A percentile compares a stretch with the other conserved stretches of the same genome.
Conservation (phyloP, 2,888 invertebrate genomes). For the Philaethria dido region DNA sequence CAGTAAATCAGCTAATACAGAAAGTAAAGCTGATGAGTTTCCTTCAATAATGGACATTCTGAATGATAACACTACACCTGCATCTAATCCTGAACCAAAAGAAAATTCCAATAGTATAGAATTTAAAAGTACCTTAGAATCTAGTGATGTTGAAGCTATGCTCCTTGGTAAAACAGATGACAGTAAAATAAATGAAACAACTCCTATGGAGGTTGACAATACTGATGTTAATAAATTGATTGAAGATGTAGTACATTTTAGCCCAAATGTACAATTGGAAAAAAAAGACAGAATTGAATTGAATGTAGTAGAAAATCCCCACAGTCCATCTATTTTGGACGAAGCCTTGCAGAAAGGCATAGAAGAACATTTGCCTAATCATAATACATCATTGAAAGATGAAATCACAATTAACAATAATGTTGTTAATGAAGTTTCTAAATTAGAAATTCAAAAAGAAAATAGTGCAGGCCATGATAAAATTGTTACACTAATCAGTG, state of each 20-base stretch:
- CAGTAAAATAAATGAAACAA: slow-evolving; percentile 48
- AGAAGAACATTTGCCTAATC: slow-evolving; percentile 63
- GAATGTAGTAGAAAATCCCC: slow-evolving; percentile 61
- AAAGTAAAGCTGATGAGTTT: slow-evolving; percentile 66
- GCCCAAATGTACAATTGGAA: slow-evolving; percentile 48
- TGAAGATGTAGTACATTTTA: slow-evolving; percentile 58
- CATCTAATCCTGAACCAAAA: slow-evolving; percentile 57
- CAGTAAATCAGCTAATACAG: slow-evolving; percentile 47
- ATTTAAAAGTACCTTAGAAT: slow-evolving; percentile 65
- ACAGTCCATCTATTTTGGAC: slow-evolving; percentile 75
- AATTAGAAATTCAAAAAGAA: slow-evolving; percentile 3
- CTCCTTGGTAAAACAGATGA: slow-evolving; percentile 65
- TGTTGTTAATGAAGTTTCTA: slow-evolving; percentile 21
- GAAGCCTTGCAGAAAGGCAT: slow-evolving; percentile 67
- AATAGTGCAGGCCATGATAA: slow-evolving; percentile 13
- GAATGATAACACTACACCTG: slow-evolving; percentile 56
- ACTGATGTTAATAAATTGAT: slow-evolving; percentile 57
- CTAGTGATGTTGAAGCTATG: slow-evolving; percentile 79
- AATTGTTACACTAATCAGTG: slow-evolving; percentile 20
- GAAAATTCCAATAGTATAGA: slow-evolving; percentile 57
- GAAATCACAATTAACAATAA: slow-evolving; percentile 28
- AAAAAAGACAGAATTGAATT: slow-evolving; percentile 45
- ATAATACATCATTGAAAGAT: slow-evolving; percentile 29
- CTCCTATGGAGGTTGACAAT: slow-evolving; percentile 50
- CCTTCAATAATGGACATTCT: slow-evolving; percentile 81